Conservation (phyloP, 2,113 vertebrate genomes). For the Marmota monax region DNA sequence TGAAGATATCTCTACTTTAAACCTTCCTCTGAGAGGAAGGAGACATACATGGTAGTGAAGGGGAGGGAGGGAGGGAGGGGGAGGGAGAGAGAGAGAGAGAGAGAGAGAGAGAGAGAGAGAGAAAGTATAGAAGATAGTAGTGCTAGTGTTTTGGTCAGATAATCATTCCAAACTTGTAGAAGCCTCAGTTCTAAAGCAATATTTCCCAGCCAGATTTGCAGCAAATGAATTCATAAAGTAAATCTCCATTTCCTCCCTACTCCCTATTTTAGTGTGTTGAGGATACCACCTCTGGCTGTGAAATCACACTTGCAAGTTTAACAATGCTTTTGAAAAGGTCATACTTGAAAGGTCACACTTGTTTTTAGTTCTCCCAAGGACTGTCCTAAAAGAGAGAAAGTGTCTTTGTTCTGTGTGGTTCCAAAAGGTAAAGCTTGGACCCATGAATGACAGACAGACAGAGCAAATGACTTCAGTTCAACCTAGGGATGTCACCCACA, state of each 20-base stretch:
- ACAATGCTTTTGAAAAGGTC: slow-evolving; percentile 38
- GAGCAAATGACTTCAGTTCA: not conserved
- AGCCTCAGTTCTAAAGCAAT: slow-evolving; percentile 22
- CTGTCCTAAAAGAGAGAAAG: slow-evolving; percentile 3
- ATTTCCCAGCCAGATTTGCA: slow-evolving; percentile 49
- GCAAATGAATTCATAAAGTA: slow-evolving; percentile 45
- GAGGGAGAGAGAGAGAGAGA: too few species aligned
- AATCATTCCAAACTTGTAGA: slow-evolving; percentile 52
- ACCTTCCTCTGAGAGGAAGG: not conserved
- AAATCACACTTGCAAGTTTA: slow-evolving; percentile 41
- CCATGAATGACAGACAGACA: not conserved
- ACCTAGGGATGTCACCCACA: not conserved
- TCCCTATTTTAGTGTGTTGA: slow-evolving; percentile 24
- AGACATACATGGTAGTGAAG: slow-evolving; percentile 17
- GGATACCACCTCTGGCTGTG: not conserved
- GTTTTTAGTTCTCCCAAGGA: not conserved
- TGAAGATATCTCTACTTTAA: not conserved
- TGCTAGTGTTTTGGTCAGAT: slow-evolving; percentile 24
- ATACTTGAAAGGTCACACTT: slow-evolving; percentile 43
- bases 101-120: too few species aligned
- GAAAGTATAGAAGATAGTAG: not conserved
- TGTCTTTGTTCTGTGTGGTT: slow-evolving; percentile 6
- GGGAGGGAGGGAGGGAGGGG: not conserved
- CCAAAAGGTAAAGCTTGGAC: not conserved
- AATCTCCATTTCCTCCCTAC: not conserved